Evolutionary conservation across 2,797 vertebrate species (phyloP).

Genomic region (Brachyrhaphis roseni): DNA sequence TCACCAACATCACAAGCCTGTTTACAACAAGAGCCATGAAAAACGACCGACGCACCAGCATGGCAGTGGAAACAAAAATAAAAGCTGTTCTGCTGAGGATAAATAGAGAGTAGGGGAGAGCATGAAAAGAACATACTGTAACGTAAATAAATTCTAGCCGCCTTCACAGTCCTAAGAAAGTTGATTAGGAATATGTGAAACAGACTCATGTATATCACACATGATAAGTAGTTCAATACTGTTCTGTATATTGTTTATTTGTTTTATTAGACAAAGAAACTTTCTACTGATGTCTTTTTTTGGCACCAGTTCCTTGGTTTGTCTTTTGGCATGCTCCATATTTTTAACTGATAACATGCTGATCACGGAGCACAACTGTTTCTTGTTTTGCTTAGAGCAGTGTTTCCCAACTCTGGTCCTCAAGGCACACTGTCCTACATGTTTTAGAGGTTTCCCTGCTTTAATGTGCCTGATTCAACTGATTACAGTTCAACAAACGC

Average conservation of each 20-base stretch:
- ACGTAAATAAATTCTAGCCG: background rate
- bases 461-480: too few species aligned
- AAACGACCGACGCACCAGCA: background rate
- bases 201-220: background rate
- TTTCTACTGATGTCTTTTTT: background rate
- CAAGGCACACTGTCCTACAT: too few species aligned
- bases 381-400: background rate
- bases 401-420: too few species aligned
- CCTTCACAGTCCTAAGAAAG: background rate
- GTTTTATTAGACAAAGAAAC: background rate
- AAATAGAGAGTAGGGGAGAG: background rate
- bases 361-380: background rate
- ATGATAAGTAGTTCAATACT: background rate
- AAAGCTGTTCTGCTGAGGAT: background rate
- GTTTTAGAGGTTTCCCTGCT: too few species aligned
- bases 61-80: background rate
- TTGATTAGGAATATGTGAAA: background rate
- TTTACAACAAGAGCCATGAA: background rate
- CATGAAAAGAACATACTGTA: background rate
- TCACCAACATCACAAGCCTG: background rate
- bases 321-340: background rate
- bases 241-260: background rate
- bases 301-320: background rate
- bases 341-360: background rate
- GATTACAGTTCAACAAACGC: too few species aligned